Evolutionary conservation across 2,797 vertebrate genomes (phyloP).

Genomic region (Enteromius treurensis): DNA sequence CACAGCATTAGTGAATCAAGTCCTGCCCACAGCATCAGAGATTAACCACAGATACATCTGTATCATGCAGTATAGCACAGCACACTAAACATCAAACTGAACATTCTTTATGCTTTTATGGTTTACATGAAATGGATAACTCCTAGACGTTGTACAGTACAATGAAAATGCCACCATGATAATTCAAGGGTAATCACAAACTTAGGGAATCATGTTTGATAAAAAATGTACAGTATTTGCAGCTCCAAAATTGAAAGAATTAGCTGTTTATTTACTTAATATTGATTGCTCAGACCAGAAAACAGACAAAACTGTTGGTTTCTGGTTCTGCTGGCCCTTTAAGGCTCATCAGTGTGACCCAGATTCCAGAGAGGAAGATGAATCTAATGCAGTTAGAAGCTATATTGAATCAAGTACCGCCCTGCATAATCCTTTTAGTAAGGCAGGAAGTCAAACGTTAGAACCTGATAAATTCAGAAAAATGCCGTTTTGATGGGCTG

Average conservation of each 20-base stretch:
- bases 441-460: conserved; percentile 66
- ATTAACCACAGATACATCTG: conserved; percentile 31
- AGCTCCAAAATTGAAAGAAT: background rate
- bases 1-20: conserved; percentile 34
- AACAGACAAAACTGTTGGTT: background rate
- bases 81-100: background rate
- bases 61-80: conserved; percentile 8
- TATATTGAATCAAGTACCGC: conserved; percentile 72
- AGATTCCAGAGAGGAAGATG: conserved; percentile 73
- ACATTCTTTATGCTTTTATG: background rate
- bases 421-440: conserved; percentile 72
- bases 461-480: conserved; percentile 41
- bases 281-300: background rate
- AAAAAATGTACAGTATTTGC: background rate
- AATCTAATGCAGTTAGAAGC: conserved; percentile 71
- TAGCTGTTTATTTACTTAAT: background rate
- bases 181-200: background rate
- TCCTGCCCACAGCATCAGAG: conserved; percentile 38
- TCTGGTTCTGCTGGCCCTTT: conserved; percentile 65
- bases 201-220: background rate
- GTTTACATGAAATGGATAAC: background rate
- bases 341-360: conserved; percentile 74
- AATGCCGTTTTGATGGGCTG: conserved; percentile 45
- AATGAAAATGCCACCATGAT: background rate
- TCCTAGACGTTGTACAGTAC: background rate